A percentile compares a stretch with the other conserved stretches of the same genome.
Conservation (phyloP, 2,888 invertebrate species). For the Corythucha ciliata region DNA sequence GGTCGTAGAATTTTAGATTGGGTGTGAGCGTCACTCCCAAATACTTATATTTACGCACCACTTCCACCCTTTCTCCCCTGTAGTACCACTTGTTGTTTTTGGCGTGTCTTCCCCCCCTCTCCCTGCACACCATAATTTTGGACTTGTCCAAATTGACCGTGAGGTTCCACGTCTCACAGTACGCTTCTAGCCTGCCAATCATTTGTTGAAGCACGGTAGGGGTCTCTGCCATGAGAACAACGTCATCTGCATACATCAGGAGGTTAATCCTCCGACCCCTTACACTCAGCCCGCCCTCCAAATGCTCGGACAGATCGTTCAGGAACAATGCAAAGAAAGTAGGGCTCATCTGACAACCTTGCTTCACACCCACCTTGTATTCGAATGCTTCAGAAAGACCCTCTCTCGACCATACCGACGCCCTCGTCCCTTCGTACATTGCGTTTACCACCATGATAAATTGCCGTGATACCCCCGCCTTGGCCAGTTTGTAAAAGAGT, state of each 20-base stretch:
- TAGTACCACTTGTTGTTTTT: conserved; percentile 10
- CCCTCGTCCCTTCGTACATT: background rate
- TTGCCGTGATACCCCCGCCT: background rate
- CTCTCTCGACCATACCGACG: conserved; percentile 3
- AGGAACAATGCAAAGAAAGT: conserved; percentile 19
- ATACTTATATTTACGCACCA: conserved; percentile 9
- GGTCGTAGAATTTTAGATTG: background rate
- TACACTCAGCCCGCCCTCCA: conserved; percentile 5
- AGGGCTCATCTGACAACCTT: conserved; percentile 21
- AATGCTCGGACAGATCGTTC: conserved; percentile 19
- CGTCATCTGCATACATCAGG: conserved; percentile 29
- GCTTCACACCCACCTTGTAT: conserved; percentile 24
- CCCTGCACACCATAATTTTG: conserved; percentile 10
- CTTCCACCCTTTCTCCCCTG: background rate
- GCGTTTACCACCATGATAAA: background rate
- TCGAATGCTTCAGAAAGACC: conserved; percentile 24
- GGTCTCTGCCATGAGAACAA: conserved; percentile 26
- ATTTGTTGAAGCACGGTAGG: conserved; percentile 6
- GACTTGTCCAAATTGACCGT: background rate
- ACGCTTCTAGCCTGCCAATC: background rate
- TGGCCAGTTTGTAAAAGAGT: conserved; percentile 5
- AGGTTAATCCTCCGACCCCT: conserved; percentile 4
- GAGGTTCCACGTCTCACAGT: conserved; percentile 8
- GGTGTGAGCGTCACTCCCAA: background rate
- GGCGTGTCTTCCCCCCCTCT: conserved; percentile 2